These are phyloP conservation scores for Tetragnatha montana DNA, from an alignment of 2,888 invertebrate genomes.

Conservation along the genomic window DNA sequence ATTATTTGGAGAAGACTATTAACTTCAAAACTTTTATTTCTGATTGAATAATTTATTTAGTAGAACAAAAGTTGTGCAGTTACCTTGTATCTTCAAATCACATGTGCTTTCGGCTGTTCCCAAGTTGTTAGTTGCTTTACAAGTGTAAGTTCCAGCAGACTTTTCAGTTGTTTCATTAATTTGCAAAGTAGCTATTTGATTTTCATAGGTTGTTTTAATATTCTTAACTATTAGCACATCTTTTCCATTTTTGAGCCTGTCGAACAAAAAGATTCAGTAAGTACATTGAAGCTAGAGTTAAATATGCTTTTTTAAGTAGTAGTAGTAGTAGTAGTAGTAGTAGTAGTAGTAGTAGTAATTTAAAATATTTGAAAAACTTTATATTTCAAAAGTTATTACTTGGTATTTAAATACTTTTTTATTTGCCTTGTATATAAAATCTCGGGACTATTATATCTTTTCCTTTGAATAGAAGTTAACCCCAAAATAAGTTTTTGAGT, in stretches of 20 bases:
- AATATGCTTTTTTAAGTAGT: too few species aligned
- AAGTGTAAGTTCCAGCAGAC: constrained; percentile 83
- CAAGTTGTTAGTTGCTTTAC: constrained; percentile 82
- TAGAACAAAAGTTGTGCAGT: constrained; percentile 6
- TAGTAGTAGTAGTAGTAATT: too few species aligned
- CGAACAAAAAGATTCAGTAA: constrained; percentile 6
- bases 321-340: too few species aligned
- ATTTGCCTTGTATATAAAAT: too few species aligned
- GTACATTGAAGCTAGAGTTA: neutral
- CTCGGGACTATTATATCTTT: too few species aligned
- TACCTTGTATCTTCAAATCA: constrained; percentile 80
- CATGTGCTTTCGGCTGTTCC: constrained; percentile 84
- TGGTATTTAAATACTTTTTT: too few species aligned
- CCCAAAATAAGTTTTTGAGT: neutral
- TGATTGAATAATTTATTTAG: constrained; percentile 10
- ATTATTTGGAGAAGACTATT: too few species aligned
- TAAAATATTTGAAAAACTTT: too few species aligned
- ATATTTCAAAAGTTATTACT: too few species aligned
- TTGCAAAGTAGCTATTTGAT: constrained; percentile 83
- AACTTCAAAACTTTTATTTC: too few species aligned
- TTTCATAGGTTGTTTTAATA: constrained; percentile 81
- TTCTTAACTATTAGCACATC: constrained; percentile 78
- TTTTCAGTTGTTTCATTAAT: constrained; percentile 80
- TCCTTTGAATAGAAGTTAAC: neutral
- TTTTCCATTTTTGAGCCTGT: constrained; percentile 81